Evolutionary conservation across 2,888 invertebrate genomes (phyloP).

Genomic region (Copidosoma aretas): DNA sequence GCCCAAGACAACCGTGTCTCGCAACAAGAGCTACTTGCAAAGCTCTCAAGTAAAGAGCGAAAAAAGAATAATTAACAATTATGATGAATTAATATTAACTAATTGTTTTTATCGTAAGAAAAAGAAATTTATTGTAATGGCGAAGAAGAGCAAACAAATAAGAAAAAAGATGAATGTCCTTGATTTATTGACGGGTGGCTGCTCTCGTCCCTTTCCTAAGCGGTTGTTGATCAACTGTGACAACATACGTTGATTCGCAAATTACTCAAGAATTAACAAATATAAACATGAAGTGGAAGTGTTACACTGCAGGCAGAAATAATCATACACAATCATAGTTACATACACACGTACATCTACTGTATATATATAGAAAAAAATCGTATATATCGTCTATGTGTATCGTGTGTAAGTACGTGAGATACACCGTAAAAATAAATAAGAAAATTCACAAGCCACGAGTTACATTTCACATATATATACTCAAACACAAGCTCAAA

Average conservation of each 20-base stretch:
- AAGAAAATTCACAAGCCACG: constrained; percentile 15
- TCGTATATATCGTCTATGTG: constrained; percentile 40
- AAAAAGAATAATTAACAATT: constrained; percentile 9
- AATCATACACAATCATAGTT: constrained; percentile 42
- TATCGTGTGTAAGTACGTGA: constrained; percentile 39
- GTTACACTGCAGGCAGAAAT: constrained; percentile 43
- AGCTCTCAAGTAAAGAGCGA: constrained; percentile 22
- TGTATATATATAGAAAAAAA: constrained; percentile 38
- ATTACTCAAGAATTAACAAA: constrained; percentile 37
- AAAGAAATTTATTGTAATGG: constrained; percentile 36
- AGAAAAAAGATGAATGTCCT: constrained; percentile 27
- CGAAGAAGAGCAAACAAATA: no score
- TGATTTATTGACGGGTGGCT: constrained; percentile 40
- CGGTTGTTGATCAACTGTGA: constrained; percentile 43
- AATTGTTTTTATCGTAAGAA: constrained; percentile 40
- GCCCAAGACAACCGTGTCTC: constrained; percentile 42
- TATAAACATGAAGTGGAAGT: constrained; percentile 39
- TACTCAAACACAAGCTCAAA: constrained; percentile 6
- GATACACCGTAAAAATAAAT: constrained; percentile 27
- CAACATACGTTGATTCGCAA: constrained; percentile 40
- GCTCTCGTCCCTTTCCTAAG: constrained; percentile 44
- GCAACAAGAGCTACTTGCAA: constrained; percentile 28
- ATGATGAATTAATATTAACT: constrained; percentile 34
- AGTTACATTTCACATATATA: constrained; percentile 20
- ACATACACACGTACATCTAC: constrained; percentile 43